Evolutionary conservation across 2,888 invertebrate species (phyloP).

Genomic region (Autographa pulchrina): DNA sequence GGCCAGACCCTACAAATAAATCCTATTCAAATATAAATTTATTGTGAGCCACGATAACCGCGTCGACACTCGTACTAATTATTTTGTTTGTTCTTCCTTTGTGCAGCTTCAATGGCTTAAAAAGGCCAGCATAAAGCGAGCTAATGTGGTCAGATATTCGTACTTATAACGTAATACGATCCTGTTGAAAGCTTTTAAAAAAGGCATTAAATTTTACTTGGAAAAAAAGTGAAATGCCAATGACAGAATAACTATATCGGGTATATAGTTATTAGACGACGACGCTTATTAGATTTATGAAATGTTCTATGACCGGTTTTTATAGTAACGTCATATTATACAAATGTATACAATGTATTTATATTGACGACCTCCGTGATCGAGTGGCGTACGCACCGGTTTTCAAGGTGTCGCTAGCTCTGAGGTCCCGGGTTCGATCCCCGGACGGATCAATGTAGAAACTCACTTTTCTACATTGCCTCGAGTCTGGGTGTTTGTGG

Average conservation of each 20-base stretch:
- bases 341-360: too few species aligned
- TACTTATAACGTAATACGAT: conserved; percentile 19
- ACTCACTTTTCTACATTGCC: too few species aligned
- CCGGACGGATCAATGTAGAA: too few species aligned
- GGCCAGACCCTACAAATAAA: conserved; percentile 45
- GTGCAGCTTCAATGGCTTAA: conserved; percentile 38
- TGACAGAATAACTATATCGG: background rate
- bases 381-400: too few species aligned
- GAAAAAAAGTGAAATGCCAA: background rate
- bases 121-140: conserved; percentile 67
- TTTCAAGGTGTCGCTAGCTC: too few species aligned
- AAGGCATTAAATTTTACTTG: conserved; percentile 26
- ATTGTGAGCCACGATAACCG: conserved; percentile 76
- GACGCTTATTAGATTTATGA: too few species aligned
- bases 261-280: too few species aligned
- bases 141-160: conserved; percentile 74
- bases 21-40: conserved; percentile 74
- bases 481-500: too few species aligned
- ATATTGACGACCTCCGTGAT: too few species aligned
- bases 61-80: conserved; percentile 85
- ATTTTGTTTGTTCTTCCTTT: conserved; percentile 71
- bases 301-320: too few species aligned
- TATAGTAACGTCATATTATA: too few species aligned
- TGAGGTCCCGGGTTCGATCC: too few species aligned
- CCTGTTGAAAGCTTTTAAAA: conserved; percentile 9